Percentiles rank a stretch among this genome's conserved stretches.
These are phyloP conservation scores for Drosophila saltans DNA, from an alignment of 1,140 invertebrate genomes.

Conservation along the genomic window DNA sequence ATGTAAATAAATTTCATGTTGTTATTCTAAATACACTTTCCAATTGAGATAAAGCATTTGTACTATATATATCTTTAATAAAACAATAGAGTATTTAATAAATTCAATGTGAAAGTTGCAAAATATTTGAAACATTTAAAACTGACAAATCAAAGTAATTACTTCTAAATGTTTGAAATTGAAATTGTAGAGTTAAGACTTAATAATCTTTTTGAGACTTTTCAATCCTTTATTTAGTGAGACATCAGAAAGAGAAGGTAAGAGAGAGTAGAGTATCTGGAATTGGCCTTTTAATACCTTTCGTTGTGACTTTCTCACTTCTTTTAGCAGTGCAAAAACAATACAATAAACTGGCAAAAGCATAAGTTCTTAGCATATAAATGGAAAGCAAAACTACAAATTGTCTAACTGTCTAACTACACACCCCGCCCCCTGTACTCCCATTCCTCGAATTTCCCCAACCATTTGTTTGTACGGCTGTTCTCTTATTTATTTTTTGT, in stretches of 20 bases:
- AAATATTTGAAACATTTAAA: too few relatives aligned
- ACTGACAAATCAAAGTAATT: too few relatives aligned
- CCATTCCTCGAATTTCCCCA: neutral
- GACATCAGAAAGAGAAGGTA: too few relatives aligned
- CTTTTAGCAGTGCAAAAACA: slow-evolving; percentile 58
- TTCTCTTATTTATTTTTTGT: neutral
- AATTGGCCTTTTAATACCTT: neutral
- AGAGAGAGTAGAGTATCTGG: neutral
- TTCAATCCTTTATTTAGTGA: too few relatives aligned
- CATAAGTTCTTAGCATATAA: slow-evolving; percentile 64
- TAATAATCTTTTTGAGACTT: too few relatives aligned
- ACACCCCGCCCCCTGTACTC: too few relatives aligned
- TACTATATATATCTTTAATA: neutral
- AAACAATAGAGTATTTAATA: too few relatives aligned
- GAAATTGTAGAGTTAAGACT: too few relatives aligned
- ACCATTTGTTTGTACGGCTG: neutral
- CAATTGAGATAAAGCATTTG: neutral
- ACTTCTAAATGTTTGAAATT: too few relatives aligned
- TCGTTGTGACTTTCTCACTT: slow-evolving; percentile 30
- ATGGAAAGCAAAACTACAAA: slow-evolving; percentile 17
- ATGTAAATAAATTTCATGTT: slow-evolving; percentile 9
- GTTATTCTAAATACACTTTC: neutral
- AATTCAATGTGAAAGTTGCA: too few relatives aligned
- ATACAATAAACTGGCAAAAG: slow-evolving; percentile 74
- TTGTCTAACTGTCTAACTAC: slow-evolving; percentile 10